A percentile compares a stretch with the other conserved stretches of the same genome.
Conservation (phyloP, 53 echinoderm and acorn worm species). For the Temnopleurus reevesii region DNA sequence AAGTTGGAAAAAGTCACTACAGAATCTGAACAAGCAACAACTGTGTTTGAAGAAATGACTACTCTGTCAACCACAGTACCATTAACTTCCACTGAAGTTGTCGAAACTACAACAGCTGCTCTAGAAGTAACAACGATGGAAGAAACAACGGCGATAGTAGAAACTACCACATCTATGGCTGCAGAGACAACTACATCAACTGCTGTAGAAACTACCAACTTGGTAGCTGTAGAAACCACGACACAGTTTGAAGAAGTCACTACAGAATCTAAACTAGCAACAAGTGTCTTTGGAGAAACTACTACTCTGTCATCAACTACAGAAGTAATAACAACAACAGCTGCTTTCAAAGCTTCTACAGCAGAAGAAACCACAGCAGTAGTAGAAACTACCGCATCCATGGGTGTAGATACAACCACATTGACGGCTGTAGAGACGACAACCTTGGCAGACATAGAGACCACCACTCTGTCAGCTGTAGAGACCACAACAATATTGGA, state of each 20-base stretch:
- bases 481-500: neutral
- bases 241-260: neutral
- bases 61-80: too few relatives aligned
- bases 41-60: too few relatives aligned
- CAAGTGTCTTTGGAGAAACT: neutral
- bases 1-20: too few relatives aligned
- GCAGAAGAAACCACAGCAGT: neutral
- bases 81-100: too few relatives aligned
- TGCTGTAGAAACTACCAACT: neutral
- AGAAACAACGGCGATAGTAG: neutral
- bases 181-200: neutral
- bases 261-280: neutral
- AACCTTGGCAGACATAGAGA: too few relatives aligned
- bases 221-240: neutral
- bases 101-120: too few relatives aligned
- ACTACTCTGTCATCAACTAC: neutral
- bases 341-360: neutral
- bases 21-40: neutral
- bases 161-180: neutral
- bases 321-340: neutral
- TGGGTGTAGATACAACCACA: too few relatives aligned
- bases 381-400: neutral
- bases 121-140: neutral
- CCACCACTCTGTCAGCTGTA: neutral
- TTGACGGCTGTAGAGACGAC: neutral